Evolutionary conservation across 2,797 vertebrate genomes (phyloP).

Genomic region (Champsocephalus gunnari): DNA sequence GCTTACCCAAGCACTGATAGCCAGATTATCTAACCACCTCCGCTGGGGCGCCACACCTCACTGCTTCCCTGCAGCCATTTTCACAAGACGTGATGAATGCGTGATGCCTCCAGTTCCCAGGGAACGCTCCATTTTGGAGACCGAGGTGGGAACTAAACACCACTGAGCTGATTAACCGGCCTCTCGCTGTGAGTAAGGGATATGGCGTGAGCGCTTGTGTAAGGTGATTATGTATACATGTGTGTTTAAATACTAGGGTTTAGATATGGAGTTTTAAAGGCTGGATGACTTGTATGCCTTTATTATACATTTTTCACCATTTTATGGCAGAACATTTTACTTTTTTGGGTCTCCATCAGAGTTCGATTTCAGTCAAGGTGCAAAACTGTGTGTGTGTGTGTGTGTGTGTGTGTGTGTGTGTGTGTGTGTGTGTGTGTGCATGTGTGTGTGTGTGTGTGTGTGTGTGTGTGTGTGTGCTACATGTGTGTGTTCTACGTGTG

Average conservation of each 20-base stretch:
- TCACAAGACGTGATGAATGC: conserved; percentile 44
- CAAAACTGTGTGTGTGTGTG: background rate
- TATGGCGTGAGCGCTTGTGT: conserved; percentile 10
- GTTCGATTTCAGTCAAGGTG: background rate
- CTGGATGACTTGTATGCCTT: background rate
- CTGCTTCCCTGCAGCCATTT: conserved; percentile 57
- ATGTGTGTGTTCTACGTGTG: too few relatives aligned
- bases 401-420: too few relatives aligned
- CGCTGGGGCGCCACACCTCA: conserved; percentile 64
- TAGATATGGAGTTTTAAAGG: background rate
- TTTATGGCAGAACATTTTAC: background rate
- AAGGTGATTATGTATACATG: conserved; percentile 14
- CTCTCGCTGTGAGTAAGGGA: conserved; percentile 25
- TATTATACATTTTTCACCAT: background rate
- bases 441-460: too few relatives aligned
- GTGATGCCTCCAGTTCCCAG: conserved; percentile 58
- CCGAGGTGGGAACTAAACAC: conserved; percentile 60
- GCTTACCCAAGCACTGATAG: conserved; percentile 61
- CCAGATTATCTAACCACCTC: conserved; percentile 65
- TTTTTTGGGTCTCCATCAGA: background rate
- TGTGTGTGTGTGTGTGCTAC: too few relatives aligned
- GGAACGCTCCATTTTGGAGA: conserved; percentile 57
- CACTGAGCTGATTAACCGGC: conserved; percentile 51
- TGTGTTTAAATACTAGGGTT: background rate
- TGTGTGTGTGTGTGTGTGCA: too few relatives aligned